Percentiles rank a stretch among this genome's conserved stretches.
These are phyloP conservation scores for Tipula lateralis DNA, from an alignment of 2,888 invertebrate species.

Conservation along the genomic window DNA sequence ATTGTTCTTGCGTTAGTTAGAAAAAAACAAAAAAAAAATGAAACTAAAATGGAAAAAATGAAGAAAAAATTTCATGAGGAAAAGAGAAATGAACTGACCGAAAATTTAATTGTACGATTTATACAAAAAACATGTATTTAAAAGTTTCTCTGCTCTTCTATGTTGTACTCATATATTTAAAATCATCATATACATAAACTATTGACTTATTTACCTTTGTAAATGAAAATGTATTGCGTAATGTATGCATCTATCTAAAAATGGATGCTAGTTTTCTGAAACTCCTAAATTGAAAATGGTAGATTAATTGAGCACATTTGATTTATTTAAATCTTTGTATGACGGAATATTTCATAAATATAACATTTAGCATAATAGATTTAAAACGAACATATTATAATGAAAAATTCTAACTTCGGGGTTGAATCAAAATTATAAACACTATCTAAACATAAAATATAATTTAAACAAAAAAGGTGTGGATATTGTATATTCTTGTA, in stretches of 20 bases:
- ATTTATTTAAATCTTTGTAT: too few species aligned
- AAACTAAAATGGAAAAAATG: neutral
- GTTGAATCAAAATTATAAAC: too few species aligned
- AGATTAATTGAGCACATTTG: too few species aligned
- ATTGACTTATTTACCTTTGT: neutral
- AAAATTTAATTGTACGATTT: neutral
- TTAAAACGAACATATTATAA: too few species aligned
- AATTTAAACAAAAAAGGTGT: too few species aligned
- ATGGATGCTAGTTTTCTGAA: neutral
- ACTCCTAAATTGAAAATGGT: too few species aligned
- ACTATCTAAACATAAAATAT: too few species aligned
- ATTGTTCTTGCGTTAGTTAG: neutral
- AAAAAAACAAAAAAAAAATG: neutral
- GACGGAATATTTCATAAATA: too few species aligned
- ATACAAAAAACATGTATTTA: neutral
- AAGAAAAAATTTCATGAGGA: neutral
- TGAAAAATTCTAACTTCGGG: too few species aligned
- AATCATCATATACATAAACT: neutral
- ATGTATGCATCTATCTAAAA: neutral
- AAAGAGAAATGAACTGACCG: conserved; percentile 12
- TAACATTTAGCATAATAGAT: too few species aligned
- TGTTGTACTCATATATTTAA: neutral
- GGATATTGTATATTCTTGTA: too few species aligned
- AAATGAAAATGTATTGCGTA: neutral
- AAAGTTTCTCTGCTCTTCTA: neutral